phyloP scores from a whole-genome alignment of 2,113 vertebrate species.

The Bombycilla garrulus region DNA sequence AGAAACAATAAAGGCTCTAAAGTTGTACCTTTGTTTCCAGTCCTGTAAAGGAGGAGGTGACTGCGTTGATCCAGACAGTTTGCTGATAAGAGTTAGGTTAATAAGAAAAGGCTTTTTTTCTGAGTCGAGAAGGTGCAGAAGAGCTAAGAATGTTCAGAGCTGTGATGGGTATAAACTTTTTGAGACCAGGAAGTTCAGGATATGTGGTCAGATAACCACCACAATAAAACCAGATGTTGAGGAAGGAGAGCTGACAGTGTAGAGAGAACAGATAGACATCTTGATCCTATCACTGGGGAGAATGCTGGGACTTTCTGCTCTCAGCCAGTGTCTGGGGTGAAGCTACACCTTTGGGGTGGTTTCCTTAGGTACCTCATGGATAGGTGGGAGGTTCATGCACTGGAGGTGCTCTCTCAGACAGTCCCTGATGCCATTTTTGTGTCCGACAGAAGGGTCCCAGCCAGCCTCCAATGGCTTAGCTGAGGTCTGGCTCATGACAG shows the following conservation, averaged over 20 bases:
- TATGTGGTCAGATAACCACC: neutral
- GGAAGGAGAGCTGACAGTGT: neutral
- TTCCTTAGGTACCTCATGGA: neutral
- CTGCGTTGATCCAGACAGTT: neutral
- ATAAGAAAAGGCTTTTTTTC: neutral
- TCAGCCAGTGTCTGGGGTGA: neutral
- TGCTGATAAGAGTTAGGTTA: neutral
- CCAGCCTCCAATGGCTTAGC: fast-evolving
- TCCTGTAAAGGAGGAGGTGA: neutral
- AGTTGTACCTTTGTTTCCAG: neutral
- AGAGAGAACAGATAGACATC: neutral
- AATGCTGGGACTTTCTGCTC: neutral
- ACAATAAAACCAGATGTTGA: neutral
- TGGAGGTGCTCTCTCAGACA: neutral
- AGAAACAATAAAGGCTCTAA: neutral
- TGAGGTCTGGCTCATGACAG: neutral
- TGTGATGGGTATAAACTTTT: neutral
- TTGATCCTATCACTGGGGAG: neutral
- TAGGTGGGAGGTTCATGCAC: neutral
- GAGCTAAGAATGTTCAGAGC: neutral
- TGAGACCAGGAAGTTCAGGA: neutral
- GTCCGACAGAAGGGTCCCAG: neutral
- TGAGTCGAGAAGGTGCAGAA: neutral
- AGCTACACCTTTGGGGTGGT: neutral
- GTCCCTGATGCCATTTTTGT: neutral